These are phyloP conservation scores for Crioceris asparagi DNA, from an alignment of 2,888 invertebrate genomes.

Conservation along the genomic window DNA sequence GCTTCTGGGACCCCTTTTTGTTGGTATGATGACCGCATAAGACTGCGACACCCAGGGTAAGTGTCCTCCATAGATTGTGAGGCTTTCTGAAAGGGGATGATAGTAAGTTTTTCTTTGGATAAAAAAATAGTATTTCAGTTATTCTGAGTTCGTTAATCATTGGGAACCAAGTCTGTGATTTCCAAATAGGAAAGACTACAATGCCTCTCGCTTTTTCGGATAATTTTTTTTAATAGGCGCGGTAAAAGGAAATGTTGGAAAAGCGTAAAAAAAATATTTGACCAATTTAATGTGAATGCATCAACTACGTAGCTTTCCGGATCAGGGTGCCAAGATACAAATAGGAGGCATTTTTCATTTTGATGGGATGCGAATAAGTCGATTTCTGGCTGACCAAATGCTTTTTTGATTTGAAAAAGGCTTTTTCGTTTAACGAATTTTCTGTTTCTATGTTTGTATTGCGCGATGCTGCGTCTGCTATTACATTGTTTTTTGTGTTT, in stretches of 20 bases:
- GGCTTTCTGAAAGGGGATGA: not conserved
- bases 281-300: not conserved
- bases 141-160: not conserved
- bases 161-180: slow-evolving; percentile 1
- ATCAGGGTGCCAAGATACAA: not conserved
- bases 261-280: not conserved
- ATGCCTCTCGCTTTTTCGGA: slow-evolving; percentile 3
- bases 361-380: too few species aligned
- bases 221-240: slow-evolving; percentile 2
- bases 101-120: not conserved
- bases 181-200: slow-evolving; percentile 5
- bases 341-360: not conserved
- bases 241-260: slow-evolving; percentile 5
- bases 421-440: too few species aligned
- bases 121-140: not conserved
- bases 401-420: too few species aligned
- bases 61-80: not conserved
- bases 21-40: slow-evolving; percentile 1
- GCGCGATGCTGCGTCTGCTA: too few species aligned
- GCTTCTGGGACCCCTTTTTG: not conserved
- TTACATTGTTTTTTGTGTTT: too few species aligned
- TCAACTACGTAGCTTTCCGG: not conserved
- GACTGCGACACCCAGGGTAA: slow-evolving; percentile 3
- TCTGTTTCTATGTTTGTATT: too few species aligned
- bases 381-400: too few species aligned